These are phyloP conservation scores for Diorhabda carinulata DNA, from an alignment of 1,140 invertebrate genomes.

Conservation along the genomic window DNA sequence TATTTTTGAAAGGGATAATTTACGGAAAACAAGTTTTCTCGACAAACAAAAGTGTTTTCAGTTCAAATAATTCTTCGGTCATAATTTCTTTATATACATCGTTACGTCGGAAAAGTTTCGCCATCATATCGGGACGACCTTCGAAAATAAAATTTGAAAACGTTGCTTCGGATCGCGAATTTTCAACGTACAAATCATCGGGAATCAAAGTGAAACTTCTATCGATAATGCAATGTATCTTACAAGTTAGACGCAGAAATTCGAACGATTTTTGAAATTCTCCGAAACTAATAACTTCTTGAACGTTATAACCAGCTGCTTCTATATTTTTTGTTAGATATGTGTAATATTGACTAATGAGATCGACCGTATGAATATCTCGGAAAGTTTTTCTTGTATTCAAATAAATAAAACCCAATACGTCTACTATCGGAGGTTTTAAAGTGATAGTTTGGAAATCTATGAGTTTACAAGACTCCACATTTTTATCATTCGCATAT, in stretches of 20 bases:
- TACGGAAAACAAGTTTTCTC: neutral
- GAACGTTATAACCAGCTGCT: neutral
- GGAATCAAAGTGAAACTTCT: conserved; percentile 10
- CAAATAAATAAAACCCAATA: conserved; percentile 1
- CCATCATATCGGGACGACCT: conserved; percentile 8
- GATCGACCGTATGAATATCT: neutral
- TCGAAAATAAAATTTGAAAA: conserved; percentile 12
- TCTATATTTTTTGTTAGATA: neutral
- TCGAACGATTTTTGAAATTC: conserved; percentile 11
- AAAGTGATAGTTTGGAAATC: conserved; percentile 59
- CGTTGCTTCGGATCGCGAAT: neutral
- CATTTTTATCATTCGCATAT: conserved; percentile 42
- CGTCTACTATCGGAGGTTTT: conserved; percentile 44
- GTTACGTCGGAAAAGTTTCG: neutral
- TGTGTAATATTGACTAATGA: conserved; percentile 7
- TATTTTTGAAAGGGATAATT: neutral
- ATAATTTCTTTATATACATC: conserved; percentile 1
- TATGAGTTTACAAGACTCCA: conserved; percentile 53
- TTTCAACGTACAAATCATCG: neutral
- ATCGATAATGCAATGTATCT: conserved; percentile 9
- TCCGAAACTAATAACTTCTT: conserved; percentile 4
- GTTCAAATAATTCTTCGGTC: conserved; percentile 13
- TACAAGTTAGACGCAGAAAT: neutral
- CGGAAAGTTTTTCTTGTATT: conserved; percentile 15
- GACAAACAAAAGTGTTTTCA: conserved; percentile 3